Evolutionary conservation across 2,888 invertebrate species (phyloP).

Genomic region (Nomada goodeniana): DNA sequence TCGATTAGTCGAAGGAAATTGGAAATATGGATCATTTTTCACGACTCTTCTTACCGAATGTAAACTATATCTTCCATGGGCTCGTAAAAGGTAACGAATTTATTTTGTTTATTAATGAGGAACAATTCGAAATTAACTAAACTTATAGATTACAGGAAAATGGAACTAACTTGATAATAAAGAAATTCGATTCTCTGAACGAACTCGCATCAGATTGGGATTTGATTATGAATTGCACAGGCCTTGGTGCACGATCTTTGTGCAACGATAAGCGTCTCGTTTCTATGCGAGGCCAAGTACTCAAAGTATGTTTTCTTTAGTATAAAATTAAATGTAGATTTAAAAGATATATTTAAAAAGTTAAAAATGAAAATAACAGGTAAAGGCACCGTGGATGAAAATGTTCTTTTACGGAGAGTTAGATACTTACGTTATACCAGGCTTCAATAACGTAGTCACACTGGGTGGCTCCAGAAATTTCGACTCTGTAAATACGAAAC

Average conservation of each 20-base stretch:
- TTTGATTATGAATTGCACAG: constrained; percentile 93
- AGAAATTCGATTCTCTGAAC: constrained; percentile 87
- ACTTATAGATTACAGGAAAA: constrained; percentile 85
- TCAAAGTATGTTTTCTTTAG: constrained; percentile 86
- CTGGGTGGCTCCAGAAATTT: constrained; percentile 95
- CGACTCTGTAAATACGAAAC: constrained; percentile 89
- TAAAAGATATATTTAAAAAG: not conserved
- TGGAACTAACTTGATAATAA: constrained; percentile 88
- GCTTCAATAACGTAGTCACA: constrained; percentile 89
- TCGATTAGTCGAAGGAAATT: constrained; percentile 88
- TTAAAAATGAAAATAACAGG: constrained; percentile 82
- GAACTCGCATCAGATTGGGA: constrained; percentile 88
- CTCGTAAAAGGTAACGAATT: constrained; percentile 87
- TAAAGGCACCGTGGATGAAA: constrained; percentile 95
- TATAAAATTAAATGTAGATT: constrained; percentile 7
- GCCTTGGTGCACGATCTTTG: constrained; percentile 92
- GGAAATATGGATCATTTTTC: constrained; percentile 94
- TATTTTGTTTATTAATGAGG: not conserved
- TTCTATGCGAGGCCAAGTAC: constrained; percentile 93
- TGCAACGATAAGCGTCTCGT: constrained; percentile 91
- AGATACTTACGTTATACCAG: constrained; percentile 94
- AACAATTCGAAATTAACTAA: not conserved
- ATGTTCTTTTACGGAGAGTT: constrained; percentile 94
- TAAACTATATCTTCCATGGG: constrained; percentile 91
- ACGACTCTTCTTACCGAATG: constrained; percentile 92